These are phyloP conservation scores for Pionites leucogaster DNA, from an alignment of 2,113 vertebrate genomes.

Conservation along the genomic window DNA sequence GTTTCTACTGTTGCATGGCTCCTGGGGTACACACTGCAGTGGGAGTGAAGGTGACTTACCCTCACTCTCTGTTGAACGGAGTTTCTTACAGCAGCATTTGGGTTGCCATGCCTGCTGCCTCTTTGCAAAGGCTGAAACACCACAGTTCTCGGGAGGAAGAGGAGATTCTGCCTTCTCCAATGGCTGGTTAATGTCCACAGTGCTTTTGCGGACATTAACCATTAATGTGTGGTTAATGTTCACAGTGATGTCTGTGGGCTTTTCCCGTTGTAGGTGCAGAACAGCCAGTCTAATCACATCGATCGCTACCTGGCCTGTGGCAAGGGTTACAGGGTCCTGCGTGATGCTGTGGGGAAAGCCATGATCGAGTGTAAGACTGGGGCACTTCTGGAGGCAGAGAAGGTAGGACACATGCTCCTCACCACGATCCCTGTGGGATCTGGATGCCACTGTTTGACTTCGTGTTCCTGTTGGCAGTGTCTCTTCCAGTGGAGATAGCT, in stretches of 20 bases:
- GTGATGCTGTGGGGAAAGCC: slow-evolving; percentile 79
- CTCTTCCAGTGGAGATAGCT: neutral
- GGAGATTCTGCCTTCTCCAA: neutral
- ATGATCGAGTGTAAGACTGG: slow-evolving; percentile 71
- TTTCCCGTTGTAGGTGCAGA: slow-evolving; percentile 18
- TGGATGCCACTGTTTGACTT: neutral
- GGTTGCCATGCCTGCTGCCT: neutral
- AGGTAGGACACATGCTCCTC: slow-evolving; percentile 69
- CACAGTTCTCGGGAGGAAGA: neutral
- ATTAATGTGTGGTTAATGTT: neutral
- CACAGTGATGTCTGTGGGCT: neutral
- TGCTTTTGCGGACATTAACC: neutral
- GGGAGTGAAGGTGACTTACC: neutral
- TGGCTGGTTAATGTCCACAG: neutral
- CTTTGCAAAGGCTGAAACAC: neutral
- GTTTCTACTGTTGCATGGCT: neutral
- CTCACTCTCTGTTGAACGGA: neutral
- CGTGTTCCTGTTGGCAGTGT: neutral
- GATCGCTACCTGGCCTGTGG: slow-evolving; percentile 87
- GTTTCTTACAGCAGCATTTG: neutral
- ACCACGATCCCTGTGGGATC: neutral
- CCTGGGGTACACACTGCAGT: rapidly evolving
- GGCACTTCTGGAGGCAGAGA: slow-evolving; percentile 56
- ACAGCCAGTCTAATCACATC: slow-evolving; percentile 61
- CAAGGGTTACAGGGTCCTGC: slow-evolving; percentile 78